Evolutionary conservation across 1,140 invertebrate species (phyloP), one percentile per base, ranked within the genome.

Genomic region (Caerostris extrusa): DNA sequence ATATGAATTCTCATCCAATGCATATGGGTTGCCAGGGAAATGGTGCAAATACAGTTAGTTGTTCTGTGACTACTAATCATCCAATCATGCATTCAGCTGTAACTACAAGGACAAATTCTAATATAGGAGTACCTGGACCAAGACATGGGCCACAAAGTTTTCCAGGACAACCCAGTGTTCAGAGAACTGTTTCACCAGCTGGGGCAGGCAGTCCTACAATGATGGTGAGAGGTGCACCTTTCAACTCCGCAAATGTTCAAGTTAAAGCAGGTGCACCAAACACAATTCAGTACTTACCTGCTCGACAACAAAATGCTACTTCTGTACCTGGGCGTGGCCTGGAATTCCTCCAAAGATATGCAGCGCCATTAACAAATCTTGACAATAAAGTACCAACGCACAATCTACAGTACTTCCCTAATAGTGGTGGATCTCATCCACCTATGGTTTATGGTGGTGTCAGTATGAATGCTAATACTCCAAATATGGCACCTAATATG

Each of bases 261-360:
- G 98, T 99, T 55, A 99, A 99, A 96, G 98, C 98, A 2, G 99
- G 98, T 96, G 98, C 98, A 3, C 99, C 99, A 0, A 99, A 99
- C 96, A 99, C 99, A 14, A 99, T 99, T 95, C 99, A 99, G 96
- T 99, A 99, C 97, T 97, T 99, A 95, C 99, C 99, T 55, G 98
- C 98, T 64, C 97, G 98, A 96, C 95, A 96, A 77, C 95, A 94
- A 82, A 93, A 86, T 71, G 60, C 88, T 82, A 94, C 95, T 87
- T 92, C 93, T 95, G 95, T 82, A 93, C 97, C 97, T 8, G 96
- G 98, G 88, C 97, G 97, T n/a, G 98, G 98, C 95, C 96, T 99
- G 85, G 98, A 99, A 94, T 99, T 99, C 96, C 96, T 99, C 93
- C 98, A 98, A 95, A 97, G 98, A 87, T 98, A 98, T 95, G 97